Conservation (phyloP, 35 echinoderm and acorn worm species). For the Anneissia japonica region DNA sequence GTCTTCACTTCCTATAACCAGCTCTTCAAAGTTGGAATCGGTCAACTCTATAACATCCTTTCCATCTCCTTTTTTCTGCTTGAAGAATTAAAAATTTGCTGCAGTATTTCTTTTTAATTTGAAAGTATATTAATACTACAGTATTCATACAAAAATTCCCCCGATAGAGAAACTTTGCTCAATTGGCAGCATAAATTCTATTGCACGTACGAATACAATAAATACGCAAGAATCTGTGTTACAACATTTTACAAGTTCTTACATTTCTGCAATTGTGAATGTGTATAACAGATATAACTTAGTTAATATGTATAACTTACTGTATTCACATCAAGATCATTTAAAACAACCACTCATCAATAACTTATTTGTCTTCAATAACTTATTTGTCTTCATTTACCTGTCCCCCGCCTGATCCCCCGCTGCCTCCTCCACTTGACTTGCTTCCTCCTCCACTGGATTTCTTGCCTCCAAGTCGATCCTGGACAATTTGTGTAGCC, state of each 20-base stretch:
- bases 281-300: too few species aligned
- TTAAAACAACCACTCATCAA: not conserved
- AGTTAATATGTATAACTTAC: too few species aligned
- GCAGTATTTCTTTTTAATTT: too few species aligned
- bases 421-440: conserved; percentile 11
- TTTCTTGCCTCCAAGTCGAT: conserved; percentile 49
- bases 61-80: not conserved
- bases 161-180: too few species aligned
- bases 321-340: too few species aligned
- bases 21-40: conserved; percentile 84
- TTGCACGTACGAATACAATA: too few species aligned
- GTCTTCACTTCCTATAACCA: conserved; percentile 63
- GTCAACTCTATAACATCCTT: conserved; percentile 68
- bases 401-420: not conserved
- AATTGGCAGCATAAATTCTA: too few species aligned
- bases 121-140: too few species aligned
- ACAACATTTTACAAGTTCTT: too few species aligned
- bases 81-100: not conserved
- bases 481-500: conserved; percentile 46
- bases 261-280: too few species aligned
- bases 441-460: conserved; percentile 33
- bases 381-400: not conserved
- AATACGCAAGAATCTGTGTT: too few species aligned
- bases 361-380: not conserved
- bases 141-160: too few species aligned